Evolutionary conservation across 2,797 vertebrate species (phyloP).

Genomic region (Melanogrammus aeglefinus): DNA sequence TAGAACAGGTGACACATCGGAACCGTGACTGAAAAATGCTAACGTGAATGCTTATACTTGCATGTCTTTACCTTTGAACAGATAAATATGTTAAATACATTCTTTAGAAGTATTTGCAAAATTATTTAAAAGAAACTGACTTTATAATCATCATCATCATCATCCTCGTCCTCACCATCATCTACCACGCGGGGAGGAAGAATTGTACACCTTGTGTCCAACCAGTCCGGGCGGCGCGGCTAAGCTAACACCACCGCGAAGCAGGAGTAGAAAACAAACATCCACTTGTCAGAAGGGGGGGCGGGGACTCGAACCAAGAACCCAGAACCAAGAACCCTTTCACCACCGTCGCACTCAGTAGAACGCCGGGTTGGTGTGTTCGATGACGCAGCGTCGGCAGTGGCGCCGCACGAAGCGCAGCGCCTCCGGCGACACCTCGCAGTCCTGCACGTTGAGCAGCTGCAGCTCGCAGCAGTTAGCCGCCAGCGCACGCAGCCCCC

Average conservation of each 20-base stretch:
- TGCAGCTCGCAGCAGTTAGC: slow-evolving; percentile 97
- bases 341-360: slow-evolving; percentile 75
- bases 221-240: slow-evolving; percentile 20
- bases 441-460: slow-evolving; percentile 97
- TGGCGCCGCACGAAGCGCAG: slow-evolving; percentile 91
- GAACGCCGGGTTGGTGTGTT: slow-evolving; percentile 98
- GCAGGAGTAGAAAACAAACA: slow-evolving; percentile 58
- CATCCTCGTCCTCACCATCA: background rate
- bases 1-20: slow-evolving; percentile 38
- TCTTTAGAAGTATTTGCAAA: slow-evolving; percentile 50
- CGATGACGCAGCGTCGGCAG: slow-evolving; percentile 94
- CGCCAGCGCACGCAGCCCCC: slow-evolving; percentile 90
- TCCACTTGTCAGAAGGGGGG: slow-evolving; percentile 56
- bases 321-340: background rate
- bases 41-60: slow-evolving; percentile 29
- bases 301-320: background rate
- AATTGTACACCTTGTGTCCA: slow-evolving; percentile 30
- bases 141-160: slow-evolving; percentile 42
- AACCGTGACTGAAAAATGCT: background rate
- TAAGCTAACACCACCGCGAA: slow-evolving; percentile 18
- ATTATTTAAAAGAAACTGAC: slow-evolving; percentile 21
- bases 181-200: background rate
- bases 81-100: slow-evolving; percentile 75
- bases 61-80: slow-evolving; percentile 50
- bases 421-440: slow-evolving; percentile 92